Percentiles rank a stretch among this genome's conserved stretches.
Conservation (phyloP, 2,113 vertebrate genomes). For the Fulmarus glacialis region DNA sequence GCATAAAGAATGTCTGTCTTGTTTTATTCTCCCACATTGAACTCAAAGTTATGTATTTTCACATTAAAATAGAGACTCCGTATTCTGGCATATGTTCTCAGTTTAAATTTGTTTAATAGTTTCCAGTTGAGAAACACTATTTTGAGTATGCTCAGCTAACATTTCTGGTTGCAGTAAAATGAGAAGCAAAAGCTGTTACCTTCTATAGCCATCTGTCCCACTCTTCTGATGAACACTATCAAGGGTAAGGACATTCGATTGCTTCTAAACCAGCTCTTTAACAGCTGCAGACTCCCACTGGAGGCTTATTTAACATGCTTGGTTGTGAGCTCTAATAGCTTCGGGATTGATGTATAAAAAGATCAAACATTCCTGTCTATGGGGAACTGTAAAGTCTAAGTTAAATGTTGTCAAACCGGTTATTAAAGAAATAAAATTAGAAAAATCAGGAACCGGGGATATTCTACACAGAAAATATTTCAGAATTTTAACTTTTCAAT, state of each 20-base stretch:
- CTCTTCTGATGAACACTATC: not conserved
- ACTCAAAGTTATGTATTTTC: not conserved
- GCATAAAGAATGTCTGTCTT: not conserved
- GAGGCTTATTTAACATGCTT: not conserved
- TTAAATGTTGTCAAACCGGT: not conserved
- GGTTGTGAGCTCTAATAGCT: not conserved
- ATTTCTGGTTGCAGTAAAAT: not conserved
- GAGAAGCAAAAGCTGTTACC: not conserved
- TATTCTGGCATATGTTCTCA: not conserved
- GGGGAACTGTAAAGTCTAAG: not conserved
- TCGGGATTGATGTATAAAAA: not conserved
- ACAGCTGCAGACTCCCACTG: not conserved
- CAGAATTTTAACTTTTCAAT: not conserved
- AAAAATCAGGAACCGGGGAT: not conserved
- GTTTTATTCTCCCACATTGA: not conserved
- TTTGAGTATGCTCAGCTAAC: not conserved
- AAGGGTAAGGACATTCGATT: not conserved
- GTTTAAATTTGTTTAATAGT: not conserved
- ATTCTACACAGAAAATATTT: not conserved
- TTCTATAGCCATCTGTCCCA: not conserved
- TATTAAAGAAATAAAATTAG: not conserved
- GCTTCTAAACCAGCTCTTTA: not conserved
- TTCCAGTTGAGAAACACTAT: not conserved
- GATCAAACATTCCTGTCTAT: not conserved
- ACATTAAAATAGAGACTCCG: not conserved